A percentile compares a stretch with the other conserved stretches of the same genome.
Evolutionary conservation across 2,888 invertebrate genomes (phyloP).

Genomic region (Polyommatus icarus): DNA sequence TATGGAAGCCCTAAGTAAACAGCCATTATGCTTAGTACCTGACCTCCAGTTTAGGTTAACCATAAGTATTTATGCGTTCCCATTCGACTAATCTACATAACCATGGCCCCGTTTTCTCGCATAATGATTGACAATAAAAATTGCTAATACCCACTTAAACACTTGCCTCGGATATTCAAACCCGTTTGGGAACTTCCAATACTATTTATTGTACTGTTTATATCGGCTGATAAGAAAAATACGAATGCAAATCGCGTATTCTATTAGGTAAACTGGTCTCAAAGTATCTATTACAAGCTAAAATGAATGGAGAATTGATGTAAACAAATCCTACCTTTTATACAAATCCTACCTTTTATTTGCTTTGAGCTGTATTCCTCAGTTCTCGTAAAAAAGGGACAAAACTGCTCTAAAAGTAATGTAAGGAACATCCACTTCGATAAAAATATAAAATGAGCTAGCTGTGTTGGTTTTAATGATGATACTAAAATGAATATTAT

Average conservation of each 20-base stretch:
- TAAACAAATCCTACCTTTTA: background rate
- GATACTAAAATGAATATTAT: background rate
- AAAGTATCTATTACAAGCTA: constrained; percentile 11
- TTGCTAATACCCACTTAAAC: constrained; percentile 24
- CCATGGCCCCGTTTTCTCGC: constrained; percentile 28
- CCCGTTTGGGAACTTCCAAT: constrained; percentile 16
- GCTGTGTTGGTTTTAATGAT: background rate
- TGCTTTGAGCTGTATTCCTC: background rate
- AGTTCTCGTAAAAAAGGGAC: background rate
- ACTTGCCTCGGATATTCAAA: constrained; percentile 11
- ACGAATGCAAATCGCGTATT: constrained; percentile 10
- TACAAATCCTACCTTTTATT: constrained; percentile 1
- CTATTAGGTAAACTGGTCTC: constrained; percentile 9
- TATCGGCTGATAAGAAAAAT: constrained; percentile 6
- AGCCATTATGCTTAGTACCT: background rate
- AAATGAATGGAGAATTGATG: background rate
- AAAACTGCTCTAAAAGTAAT: background rate
- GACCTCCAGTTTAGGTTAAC: constrained; percentile 25
- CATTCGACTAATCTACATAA: constrained; percentile 16
- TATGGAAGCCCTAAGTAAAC: background rate
- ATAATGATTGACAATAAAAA: constrained; percentile 30
- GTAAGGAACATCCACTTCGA: background rate
- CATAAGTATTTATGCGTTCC: constrained; percentile 24
- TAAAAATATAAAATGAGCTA: background rate
- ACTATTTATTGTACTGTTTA: constrained; percentile 16